These are phyloP conservation scores for Delichon dasypus DNA, from an alignment of 2,797 vertebrate genomes.

Conservation along the genomic window DNA sequence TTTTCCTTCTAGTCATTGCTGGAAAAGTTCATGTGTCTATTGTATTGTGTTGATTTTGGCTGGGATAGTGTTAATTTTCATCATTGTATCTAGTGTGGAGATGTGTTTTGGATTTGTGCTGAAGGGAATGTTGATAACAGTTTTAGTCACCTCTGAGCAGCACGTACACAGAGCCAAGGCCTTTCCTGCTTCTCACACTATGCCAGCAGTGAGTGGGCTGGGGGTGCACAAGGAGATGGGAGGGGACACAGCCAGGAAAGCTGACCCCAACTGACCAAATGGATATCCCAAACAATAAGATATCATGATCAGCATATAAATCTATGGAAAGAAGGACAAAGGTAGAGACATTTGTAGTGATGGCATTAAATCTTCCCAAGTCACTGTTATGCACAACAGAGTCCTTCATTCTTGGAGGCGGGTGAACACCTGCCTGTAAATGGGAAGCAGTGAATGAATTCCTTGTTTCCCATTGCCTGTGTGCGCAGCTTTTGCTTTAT, in stretches of 20 bases:
- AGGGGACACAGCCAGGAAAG: neutral
- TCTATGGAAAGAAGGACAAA: neutral
- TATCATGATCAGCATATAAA: neutral
- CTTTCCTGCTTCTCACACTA: neutral
- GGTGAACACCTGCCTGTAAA: neutral
- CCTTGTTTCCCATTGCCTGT: neutral
- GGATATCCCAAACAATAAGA: neutral
- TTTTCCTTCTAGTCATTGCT: neutral
- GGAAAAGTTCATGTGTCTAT: neutral
- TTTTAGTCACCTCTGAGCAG: neutral
- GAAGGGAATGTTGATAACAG: neutral
- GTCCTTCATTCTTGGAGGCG: neutral
- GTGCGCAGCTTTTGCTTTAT: neutral
- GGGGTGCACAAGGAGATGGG: neutral
- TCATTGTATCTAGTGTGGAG: neutral
- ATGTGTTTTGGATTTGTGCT: neutral
- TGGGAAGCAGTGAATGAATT: neutral
- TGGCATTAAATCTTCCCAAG: rapidly evolving
- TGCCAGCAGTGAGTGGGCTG: neutral
- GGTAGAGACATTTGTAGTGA: neutral
- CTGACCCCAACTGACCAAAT: neutral
- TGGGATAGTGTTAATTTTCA: neutral
- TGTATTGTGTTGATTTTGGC: neutral
- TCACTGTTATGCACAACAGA: neutral
- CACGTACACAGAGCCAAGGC: neutral